These are phyloP conservation scores for Bungarus multicinctus DNA, from an alignment of 2,113 vertebrate genomes.

Conservation along the genomic window DNA sequence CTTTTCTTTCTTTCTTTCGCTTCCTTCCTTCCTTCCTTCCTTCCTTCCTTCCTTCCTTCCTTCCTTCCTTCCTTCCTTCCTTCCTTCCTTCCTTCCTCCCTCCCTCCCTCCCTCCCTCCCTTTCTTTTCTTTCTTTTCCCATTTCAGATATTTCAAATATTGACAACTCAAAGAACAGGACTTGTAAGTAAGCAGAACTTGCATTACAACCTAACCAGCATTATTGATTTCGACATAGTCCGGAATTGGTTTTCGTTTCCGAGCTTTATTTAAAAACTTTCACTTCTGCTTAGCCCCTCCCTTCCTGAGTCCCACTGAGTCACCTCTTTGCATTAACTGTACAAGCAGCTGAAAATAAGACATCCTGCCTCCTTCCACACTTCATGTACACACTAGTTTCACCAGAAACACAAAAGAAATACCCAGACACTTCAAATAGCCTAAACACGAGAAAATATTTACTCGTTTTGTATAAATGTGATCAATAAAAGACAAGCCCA, in stretches of 20 bases:
- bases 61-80: no score
- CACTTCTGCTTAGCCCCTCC: slow-evolving; percentile 34
- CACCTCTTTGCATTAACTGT: slow-evolving; percentile 2
- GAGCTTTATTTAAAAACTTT: slow-evolving; percentile 44
- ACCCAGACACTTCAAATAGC: background rate
- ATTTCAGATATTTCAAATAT: background rate
- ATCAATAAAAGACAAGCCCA: background rate
- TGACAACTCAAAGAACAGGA: background rate
- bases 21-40: no score
- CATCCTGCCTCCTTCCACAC: background rate
- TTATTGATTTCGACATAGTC: background rate
- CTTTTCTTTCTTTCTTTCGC: no score
- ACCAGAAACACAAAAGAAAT: background rate
- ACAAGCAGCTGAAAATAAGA: background rate
- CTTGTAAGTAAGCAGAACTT: background rate
- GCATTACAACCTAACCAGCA: background rate
- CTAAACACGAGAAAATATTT: background rate
- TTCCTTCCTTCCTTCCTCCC: no score
- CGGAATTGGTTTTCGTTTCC: background rate
- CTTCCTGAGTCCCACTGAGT: slow-evolving; percentile 5
- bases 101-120: no score
- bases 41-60: no score
- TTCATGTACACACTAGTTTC: background rate
- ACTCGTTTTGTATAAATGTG: background rate
- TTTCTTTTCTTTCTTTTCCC: background rate